phyloP scores from a whole-genome alignment of 2,113 vertebrate genomes.

The Megatriorchis doriae region DNA sequence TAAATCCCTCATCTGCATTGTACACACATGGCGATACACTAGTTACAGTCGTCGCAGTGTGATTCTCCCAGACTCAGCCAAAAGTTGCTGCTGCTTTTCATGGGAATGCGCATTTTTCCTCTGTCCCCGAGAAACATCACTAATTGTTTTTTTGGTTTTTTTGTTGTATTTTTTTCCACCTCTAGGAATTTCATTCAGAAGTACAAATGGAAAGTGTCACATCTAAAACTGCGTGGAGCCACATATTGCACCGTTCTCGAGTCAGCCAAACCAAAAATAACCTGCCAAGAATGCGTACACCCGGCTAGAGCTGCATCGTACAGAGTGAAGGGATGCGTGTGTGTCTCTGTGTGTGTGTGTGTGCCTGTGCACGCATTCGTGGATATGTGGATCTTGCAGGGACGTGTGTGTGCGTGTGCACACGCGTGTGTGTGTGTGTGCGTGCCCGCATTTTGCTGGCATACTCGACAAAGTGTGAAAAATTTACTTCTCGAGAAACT shows the following conservation, averaged over 20 bases:
- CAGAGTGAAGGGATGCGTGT: background rate
- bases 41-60: background rate
- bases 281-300: background rate
- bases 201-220: background rate
- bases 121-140: background rate
- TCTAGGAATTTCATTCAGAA: too few relatives aligned
- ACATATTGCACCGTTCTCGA: background rate
- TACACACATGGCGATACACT: too few relatives aligned
- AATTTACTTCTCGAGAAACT: slow-evolving; percentile 66
- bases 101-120: background rate
- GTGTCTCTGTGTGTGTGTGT: background rate
- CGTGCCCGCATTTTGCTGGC: background rate
- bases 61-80: background rate
- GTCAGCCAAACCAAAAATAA: slow-evolving; percentile 4
- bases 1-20: background rate
- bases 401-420: background rate
- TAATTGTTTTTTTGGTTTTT: background rate
- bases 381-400: background rate
- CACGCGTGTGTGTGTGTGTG: too few relatives aligned
- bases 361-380: background rate
- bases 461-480: slow-evolving; percentile 34
- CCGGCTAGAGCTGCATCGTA: background rate
- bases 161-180: too few relatives aligned
- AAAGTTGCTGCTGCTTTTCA: background rate
- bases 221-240: background rate